Conservation (phyloP, 1,140 invertebrate genomes). For the Asbolus verrucosus region DNA sequence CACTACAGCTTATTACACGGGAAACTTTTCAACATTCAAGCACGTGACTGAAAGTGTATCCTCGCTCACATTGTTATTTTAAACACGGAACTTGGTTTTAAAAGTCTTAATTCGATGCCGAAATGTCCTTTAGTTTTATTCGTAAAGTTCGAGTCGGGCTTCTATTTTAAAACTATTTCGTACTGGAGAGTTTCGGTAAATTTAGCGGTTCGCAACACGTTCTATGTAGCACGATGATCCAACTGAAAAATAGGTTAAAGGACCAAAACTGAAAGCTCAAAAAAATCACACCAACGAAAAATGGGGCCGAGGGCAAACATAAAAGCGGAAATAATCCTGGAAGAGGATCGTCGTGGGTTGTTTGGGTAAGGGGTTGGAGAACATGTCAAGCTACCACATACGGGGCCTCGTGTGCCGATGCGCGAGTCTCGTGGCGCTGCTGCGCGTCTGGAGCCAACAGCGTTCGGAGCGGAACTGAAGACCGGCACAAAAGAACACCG, state of each 20-base stretch:
- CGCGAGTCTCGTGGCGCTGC: slow-evolving; percentile 22
- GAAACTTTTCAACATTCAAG: background rate
- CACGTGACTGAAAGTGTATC: slow-evolving; percentile 11
- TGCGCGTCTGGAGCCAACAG: background rate
- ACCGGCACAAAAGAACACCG: slow-evolving; percentile 46
- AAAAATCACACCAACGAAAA: background rate
- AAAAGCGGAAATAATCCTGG: no score
- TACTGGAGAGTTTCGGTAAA: slow-evolving; percentile 12
- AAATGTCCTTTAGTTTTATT: no score
- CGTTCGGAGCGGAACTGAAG: slow-evolving; percentile 37
- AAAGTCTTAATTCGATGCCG: background rate
- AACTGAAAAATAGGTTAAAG: slow-evolving; percentile 10
- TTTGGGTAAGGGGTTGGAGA: no score
- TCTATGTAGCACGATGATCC: slow-evolving; percentile 43
- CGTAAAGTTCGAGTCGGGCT: slow-evolving; percentile 1
- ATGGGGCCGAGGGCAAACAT: background rate
- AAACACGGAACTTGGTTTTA: background rate
- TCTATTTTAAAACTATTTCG: slow-evolving; percentile 50
- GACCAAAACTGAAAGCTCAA: background rate
- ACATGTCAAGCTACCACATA: background rate
- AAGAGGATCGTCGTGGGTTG: no score
- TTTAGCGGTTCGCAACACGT: slow-evolving; percentile 45
- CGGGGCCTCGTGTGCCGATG: slow-evolving; percentile 2
- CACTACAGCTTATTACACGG: background rate
- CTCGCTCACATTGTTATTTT: slow-evolving; percentile 1